phyloP scores from a whole-genome alignment of 2,797 vertebrate genomes.

The Mus caroli region DNA sequence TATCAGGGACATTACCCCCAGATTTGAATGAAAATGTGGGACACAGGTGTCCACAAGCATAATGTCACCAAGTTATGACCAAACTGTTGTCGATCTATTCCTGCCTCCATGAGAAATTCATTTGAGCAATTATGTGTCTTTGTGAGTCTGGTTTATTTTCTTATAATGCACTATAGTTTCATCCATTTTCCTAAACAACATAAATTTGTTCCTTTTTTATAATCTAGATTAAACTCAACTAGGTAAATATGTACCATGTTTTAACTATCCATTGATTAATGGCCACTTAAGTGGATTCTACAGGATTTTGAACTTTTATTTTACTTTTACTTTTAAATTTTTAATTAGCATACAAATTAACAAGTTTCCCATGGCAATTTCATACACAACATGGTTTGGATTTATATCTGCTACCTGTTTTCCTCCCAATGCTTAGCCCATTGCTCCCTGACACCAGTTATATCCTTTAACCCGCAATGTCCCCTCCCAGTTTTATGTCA shows the following conservation, averaged over 20 bases:
- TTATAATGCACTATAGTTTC: background rate
- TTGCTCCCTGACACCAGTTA: no score
- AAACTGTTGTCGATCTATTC: conserved; percentile 27
- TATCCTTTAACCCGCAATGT: background rate
- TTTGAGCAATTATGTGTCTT: background rate
- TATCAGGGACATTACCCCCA: background rate
- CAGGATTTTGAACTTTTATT: background rate
- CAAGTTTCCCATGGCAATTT: background rate
- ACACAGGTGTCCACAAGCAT: background rate
- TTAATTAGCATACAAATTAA: background rate
- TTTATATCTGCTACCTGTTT: background rate
- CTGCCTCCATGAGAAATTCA: background rate
- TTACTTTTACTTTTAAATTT: background rate
- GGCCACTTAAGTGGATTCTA: background rate
- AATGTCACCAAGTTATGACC: conserved; percentile 21
- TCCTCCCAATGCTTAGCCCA: background rate
- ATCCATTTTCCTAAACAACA: background rate
- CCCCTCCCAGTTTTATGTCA: background rate
- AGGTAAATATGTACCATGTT: background rate
- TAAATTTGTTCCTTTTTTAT: background rate
- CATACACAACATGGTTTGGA: background rate
- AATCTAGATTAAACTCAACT: background rate
- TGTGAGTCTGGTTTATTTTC: background rate
- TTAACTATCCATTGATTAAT: background rate
- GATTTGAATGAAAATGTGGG: conserved; percentile 50